These are phyloP conservation scores for Lethrus apterus DNA, from an alignment of 1,140 invertebrate genomes.

Conservation along the genomic window DNA sequence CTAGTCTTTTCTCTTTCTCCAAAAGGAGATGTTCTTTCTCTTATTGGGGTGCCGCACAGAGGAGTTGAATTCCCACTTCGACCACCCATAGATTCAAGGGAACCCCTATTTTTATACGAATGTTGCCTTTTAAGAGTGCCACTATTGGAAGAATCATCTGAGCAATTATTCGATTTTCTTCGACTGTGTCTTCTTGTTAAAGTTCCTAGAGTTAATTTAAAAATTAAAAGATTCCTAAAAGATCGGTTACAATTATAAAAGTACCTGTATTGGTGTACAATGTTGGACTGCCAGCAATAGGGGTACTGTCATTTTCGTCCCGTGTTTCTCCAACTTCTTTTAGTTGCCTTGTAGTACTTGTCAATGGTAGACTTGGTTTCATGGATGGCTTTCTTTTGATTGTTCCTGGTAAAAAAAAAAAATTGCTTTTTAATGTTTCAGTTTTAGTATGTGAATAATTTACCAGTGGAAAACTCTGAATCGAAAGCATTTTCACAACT, in stretches of 20 bases:
- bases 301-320: conserved; percentile 36
- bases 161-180: conserved; percentile 43
- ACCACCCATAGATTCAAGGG: conserved; percentile 37
- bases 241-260: neutral
- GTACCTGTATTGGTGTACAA: conserved; percentile 33
- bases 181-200: conserved; percentile 47
- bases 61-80: conserved; percentile 45
- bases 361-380: conserved; percentile 84
- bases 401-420: conserved; percentile 52
- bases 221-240: neutral
- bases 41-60: conserved; percentile 46
- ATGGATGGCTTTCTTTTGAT: conserved; percentile 84
- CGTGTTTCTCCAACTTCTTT: conserved; percentile 69
- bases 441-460: conserved; percentile 18
- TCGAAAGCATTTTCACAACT: conserved; percentile 70
- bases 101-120: conserved; percentile 36
- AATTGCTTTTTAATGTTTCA: neutral
- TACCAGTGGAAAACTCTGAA: conserved; percentile 64
- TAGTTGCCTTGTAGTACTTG: conserved; percentile 80
- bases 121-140: conserved; percentile 51
- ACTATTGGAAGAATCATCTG: conserved; percentile 46
- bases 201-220: conserved; percentile 35
- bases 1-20: conserved; percentile 18
- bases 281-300: conserved; percentile 27
- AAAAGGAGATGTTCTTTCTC: conserved; percentile 44